Evolutionary conservation across 2,113 vertebrate species (phyloP).

Genomic region (Suricata suricatta): DNA sequence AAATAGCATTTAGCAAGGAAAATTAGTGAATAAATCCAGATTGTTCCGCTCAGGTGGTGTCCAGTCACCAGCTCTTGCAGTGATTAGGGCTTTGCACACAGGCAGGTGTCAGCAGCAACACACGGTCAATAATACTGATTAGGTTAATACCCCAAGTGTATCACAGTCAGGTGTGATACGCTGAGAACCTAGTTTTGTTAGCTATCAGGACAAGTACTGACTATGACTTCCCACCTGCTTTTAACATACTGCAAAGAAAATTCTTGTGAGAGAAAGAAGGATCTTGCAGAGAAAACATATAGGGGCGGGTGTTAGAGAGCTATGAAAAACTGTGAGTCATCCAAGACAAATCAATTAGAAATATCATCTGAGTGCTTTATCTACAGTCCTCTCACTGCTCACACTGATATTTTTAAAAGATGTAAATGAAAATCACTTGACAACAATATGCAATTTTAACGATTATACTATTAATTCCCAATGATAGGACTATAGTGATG

Average conservation of each 20-base stretch:
- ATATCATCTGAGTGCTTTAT: background rate
- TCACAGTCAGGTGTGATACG: background rate
- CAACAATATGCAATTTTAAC: background rate
- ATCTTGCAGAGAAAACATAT: background rate
- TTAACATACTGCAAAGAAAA: background rate
- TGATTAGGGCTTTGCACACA: background rate
- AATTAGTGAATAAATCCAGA: background rate
- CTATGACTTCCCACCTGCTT: background rate
- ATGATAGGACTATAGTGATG: background rate
- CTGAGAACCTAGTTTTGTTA: background rate
- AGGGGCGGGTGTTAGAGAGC: background rate
- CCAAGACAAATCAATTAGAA: background rate
- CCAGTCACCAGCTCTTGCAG: background rate
- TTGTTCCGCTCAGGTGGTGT: background rate
- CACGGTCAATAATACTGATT: background rate
- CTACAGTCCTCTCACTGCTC: background rate
- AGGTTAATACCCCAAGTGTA: background rate
- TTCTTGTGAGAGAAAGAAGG: background rate
- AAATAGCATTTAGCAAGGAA: background rate
- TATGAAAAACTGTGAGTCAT: background rate
- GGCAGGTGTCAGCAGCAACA: background rate
- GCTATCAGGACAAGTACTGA: background rate
- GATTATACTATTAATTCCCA: background rate
- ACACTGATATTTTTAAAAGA: background rate
- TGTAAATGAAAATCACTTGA: background rate